These are phyloP conservation scores for Ammospiza maritima DNA, from an alignment of 2,797 vertebrate genomes.

Conservation along the genomic window DNA sequence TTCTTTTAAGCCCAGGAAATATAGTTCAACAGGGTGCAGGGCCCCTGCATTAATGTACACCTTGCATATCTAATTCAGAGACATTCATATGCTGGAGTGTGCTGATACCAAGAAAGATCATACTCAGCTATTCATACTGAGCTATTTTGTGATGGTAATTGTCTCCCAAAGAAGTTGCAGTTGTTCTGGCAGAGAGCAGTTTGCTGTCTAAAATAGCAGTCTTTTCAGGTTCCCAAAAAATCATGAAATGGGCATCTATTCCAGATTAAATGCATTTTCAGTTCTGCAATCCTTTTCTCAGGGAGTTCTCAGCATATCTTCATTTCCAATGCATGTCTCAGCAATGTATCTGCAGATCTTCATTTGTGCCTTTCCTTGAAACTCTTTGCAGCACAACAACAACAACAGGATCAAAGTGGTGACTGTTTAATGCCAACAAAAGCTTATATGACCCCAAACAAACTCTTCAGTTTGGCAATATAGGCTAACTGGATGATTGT, in stretches of 20 bases:
- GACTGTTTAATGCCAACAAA: constrained; percentile 30
- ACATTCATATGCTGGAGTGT: neutral
- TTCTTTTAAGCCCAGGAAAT: neutral
- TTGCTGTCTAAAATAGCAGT: neutral
- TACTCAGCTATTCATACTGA: neutral
- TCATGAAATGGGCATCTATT: neutral
- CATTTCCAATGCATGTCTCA: neutral
- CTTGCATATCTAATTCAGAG: neutral
- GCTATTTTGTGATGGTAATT: neutral
- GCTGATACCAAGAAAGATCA: neutral
- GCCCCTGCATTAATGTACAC: neutral
- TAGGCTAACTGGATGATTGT: constrained; percentile 10
- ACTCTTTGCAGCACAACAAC: constrained; percentile 64
- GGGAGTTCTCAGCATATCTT: constrained; percentile 33
- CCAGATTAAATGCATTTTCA: constrained; percentile 3
- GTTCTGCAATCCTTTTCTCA: neutral
- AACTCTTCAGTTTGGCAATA: neutral
- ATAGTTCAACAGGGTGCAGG: neutral
- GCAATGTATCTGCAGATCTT: constrained; percentile 39
- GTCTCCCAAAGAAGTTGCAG: neutral
- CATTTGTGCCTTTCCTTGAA: constrained; percentile 41
- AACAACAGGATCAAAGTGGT: constrained; percentile 61
- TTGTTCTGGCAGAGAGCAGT: neutral
- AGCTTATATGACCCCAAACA: constrained; percentile 56
- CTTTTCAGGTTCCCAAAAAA: neutral